These are phyloP conservation scores for Morelia viridis DNA, from an alignment of 2,797 vertebrate species.

Conservation along the genomic window DNA sequence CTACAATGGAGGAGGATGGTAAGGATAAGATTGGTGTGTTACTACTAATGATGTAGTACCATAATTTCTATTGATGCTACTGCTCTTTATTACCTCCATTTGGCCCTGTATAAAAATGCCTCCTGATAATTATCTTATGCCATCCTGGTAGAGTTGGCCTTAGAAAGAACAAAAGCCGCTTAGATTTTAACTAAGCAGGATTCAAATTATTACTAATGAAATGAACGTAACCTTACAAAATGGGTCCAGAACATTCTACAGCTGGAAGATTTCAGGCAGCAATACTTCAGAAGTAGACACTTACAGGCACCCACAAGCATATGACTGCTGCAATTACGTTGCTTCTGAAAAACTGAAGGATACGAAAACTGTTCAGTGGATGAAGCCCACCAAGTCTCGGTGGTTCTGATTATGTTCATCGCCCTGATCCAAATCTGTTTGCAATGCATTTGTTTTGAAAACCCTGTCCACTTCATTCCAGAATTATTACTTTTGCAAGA, in stretches of 20 bases:
- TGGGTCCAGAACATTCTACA: neutral
- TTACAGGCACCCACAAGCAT: neutral
- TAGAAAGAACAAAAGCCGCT: neutral
- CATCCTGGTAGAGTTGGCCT: neutral
- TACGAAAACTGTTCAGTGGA: conserved; percentile 16
- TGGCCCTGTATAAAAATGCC: neutral
- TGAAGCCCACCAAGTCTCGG: conserved; percentile 32
- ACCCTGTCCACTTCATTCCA: conserved; percentile 29
- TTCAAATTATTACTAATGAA: neutral
- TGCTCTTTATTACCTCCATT: neutral
- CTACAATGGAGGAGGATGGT: neutral
- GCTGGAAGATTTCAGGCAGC: neutral
- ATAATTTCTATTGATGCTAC: neutral
- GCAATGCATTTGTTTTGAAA: conserved; percentile 35
- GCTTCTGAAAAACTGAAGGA: neutral
- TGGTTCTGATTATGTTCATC: conserved; percentile 52
- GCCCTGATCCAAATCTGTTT: conserved; percentile 25
- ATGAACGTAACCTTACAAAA: neutral
- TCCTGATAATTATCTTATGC: neutral
- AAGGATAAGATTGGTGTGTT: neutral
- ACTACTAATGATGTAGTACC: neutral
- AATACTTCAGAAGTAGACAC: neutral
- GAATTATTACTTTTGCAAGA: conserved; percentile 34
- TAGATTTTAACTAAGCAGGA: neutral
- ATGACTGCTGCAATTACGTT: neutral